Conservation (phyloP, 2,888 invertebrate genomes). For the Calameuta idolon region DNA sequence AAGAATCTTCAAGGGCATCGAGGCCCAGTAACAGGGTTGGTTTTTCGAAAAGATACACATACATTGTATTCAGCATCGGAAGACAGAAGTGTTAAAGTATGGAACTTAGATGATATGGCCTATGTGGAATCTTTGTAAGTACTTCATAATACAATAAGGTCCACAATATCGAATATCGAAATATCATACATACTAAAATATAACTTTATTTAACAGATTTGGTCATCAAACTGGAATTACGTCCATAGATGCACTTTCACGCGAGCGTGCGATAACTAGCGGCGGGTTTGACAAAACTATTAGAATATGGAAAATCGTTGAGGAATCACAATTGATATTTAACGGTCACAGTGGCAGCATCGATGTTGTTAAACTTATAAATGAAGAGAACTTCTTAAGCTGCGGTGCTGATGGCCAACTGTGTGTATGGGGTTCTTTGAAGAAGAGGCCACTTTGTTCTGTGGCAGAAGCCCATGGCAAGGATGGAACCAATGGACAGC, state of each 20-base stretch:
- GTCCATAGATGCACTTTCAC: conserved; percentile 86
- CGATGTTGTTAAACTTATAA: conserved; percentile 89
- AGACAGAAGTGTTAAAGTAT: conserved; percentile 89
- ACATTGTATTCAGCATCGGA: conserved; percentile 84
- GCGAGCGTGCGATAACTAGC: conserved; percentile 88
- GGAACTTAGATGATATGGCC: conserved; percentile 96
- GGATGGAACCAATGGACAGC: conserved; percentile 72
- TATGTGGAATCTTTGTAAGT: conserved; percentile 90
- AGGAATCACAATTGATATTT: conserved; percentile 96
- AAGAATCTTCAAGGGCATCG: conserved; percentile 87
- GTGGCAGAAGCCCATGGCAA: conserved; percentile 81
- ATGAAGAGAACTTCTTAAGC: conserved; percentile 94
- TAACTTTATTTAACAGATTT: conserved; percentile 66
- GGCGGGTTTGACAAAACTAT: conserved; percentile 90
- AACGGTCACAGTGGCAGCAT: conserved; percentile 87
- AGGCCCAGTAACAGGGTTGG: conserved; percentile 79
- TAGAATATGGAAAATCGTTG: conserved; percentile 96
- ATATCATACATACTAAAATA: conserved; percentile 2
- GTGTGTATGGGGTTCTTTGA: conserved; percentile 84
- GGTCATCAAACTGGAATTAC: conserved; percentile 92
- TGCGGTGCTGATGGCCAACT: conserved; percentile 92
- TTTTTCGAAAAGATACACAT: conserved; percentile 87
- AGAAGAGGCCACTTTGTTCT: conserved; percentile 86
- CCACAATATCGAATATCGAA: neutral
- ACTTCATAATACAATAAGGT: conserved; percentile 3